A percentile compares a stretch with the other conserved stretches of the same genome.
These are phyloP conservation scores for Digitonthophagus gazella DNA, from an alignment of 2,888 invertebrate species.

Conservation along the genomic window DNA sequence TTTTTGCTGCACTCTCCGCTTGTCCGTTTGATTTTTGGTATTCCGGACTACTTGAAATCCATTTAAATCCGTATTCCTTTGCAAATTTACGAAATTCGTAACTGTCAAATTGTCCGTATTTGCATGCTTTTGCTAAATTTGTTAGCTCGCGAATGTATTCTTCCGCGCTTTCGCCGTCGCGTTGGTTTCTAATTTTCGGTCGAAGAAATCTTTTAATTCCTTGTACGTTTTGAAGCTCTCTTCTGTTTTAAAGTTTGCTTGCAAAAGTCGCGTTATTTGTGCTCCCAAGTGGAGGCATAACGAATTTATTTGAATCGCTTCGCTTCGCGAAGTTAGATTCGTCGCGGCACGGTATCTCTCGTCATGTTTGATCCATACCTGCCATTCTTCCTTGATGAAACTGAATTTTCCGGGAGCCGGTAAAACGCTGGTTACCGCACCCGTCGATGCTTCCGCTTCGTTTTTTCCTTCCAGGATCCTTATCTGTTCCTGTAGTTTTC, in stretches of 20 bases:
- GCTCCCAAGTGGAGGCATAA: constrained; percentile 29
- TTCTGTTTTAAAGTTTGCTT: constrained; percentile 19
- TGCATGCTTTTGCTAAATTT: constrained; percentile 31
- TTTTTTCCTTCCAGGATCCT: no score
- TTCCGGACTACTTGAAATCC: constrained; percentile 20
- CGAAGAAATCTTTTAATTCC: constrained; percentile 22
- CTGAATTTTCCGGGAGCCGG: constrained; percentile 27
- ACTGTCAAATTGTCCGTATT: constrained; percentile 27
- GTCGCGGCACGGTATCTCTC: constrained; percentile 28
- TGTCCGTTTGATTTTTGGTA: constrained; percentile 23
- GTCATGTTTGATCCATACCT: constrained; percentile 27
- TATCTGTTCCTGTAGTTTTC: no score
- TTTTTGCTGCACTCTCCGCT: constrained; percentile 21
- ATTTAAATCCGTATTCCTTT: constrained; percentile 20
- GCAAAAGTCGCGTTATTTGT: constrained; percentile 20
- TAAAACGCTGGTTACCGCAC: not conserved
- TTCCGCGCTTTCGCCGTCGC: constrained; percentile 24
- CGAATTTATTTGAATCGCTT: constrained; percentile 25
- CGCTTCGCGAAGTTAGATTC: constrained; percentile 23
- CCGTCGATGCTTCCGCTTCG: no score
- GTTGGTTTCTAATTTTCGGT: no score
- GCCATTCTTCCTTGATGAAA: constrained; percentile 29
- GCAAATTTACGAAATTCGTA: constrained; percentile 4
- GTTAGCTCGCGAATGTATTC: constrained; percentile 22
- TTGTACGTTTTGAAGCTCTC: constrained; percentile 23